These are phyloP conservation scores for Sebastes hopkinsi DNA, from an alignment of 2,797 vertebrate species.

Conservation along the genomic window DNA sequence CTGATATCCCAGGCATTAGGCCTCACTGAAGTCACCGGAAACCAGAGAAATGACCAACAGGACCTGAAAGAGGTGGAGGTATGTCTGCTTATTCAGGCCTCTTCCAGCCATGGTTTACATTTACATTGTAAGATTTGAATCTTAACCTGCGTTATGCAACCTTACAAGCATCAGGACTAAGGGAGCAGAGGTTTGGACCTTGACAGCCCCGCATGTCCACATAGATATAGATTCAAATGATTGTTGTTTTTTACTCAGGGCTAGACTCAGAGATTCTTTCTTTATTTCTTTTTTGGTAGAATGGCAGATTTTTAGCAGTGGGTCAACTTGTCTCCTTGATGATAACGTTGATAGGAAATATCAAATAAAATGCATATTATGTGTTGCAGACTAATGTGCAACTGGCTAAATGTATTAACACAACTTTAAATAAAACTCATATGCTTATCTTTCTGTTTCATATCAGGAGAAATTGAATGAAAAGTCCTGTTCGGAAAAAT, in stretches of 20 bases:
- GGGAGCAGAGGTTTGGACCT: background rate
- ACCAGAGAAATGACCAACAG: constrained; percentile 70
- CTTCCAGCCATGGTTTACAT: background rate
- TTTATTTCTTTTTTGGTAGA: no score
- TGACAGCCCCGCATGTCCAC: background rate
- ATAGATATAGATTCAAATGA: no score
- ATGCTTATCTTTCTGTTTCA: background rate
- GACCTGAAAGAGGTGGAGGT: constrained; percentile 86
- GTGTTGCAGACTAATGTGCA: no score
- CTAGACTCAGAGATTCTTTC: no score
- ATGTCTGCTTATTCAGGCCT: background rate
- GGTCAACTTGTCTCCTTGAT: no score
- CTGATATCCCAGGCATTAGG: constrained; percentile 79
- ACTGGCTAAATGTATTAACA: no score
- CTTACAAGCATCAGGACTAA: background rate
- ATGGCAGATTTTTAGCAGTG: no score
- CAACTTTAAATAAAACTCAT: background rate
- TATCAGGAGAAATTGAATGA: background rate
- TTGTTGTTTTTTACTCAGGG: no score
- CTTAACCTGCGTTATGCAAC: background rate
- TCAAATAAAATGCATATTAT: no score
- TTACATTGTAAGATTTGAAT: background rate
- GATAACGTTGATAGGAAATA: no score
- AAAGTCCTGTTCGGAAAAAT: no score
- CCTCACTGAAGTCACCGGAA: constrained; percentile 39